These are phyloP conservation scores for Cryptus armator DNA, from an alignment of 2,888 invertebrate genomes.

Conservation along the genomic window DNA sequence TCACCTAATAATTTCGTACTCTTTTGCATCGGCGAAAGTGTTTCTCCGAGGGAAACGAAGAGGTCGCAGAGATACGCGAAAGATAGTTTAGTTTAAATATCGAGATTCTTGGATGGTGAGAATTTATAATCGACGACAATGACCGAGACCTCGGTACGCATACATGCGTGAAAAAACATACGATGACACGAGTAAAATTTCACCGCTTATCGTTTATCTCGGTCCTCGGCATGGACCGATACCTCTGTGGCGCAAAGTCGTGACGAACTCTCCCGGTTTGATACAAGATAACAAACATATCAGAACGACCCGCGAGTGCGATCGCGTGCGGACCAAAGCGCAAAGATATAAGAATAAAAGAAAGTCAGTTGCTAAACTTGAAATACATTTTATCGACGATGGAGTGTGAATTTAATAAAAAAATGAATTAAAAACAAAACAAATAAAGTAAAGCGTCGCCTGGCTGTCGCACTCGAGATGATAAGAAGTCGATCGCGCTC, in stretches of 20 bases:
- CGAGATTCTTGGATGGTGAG: not conserved
- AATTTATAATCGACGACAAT: constrained; percentile 15
- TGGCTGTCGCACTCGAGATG: constrained; percentile 32
- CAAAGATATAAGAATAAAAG: constrained; percentile 9
- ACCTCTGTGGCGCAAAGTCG: constrained; percentile 46
- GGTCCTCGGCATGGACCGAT: constrained; percentile 62
- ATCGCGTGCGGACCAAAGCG: constrained; percentile 21
- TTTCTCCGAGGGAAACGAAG: no score
- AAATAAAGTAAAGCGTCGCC: constrained; percentile 19
- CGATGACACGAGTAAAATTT: constrained; percentile 32
- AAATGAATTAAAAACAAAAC: constrained; percentile 14
- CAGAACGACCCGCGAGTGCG: constrained; percentile 15
- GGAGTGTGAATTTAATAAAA: constrained; percentile 33
- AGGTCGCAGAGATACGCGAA: not conserved
- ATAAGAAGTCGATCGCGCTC: constrained; percentile 47
- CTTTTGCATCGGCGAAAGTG: not conserved
- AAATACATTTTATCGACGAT: constrained; percentile 47
- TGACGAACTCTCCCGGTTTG: constrained; percentile 35
- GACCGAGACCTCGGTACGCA: constrained; percentile 31
- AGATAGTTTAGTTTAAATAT: not conserved
- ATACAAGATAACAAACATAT: constrained; percentile 54
- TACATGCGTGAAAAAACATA: not conserved
- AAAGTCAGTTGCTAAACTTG: constrained; percentile 17
- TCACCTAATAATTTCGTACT: not conserved
- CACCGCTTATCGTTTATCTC: constrained; percentile 70